These are phyloP conservation scores for Xenopus laevis DNA, from an alignment of 2,113 vertebrate species.

Conservation along the genomic window DNA sequence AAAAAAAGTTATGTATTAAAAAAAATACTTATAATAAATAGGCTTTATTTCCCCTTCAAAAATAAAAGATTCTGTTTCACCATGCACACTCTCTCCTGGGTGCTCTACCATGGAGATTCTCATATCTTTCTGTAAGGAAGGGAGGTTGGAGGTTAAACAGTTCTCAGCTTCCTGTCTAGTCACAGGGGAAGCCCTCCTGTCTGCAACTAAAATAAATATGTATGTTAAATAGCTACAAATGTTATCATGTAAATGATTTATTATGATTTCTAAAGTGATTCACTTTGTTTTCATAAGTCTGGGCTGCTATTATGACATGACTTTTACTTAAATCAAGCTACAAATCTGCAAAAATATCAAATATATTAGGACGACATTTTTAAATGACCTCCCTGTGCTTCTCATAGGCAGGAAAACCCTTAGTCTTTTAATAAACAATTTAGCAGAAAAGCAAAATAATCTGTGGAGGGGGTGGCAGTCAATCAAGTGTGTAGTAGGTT, in stretches of 20 bases:
- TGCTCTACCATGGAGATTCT: neutral
- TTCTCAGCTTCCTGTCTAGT: slow-evolving; percentile 12
- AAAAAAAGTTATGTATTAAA: too few species aligned
- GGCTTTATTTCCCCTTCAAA: neutral
- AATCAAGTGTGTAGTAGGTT: too few species aligned
- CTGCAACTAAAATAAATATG: neutral
- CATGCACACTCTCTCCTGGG: neutral
- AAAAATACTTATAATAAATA: too few species aligned
- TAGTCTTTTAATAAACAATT: too few species aligned
- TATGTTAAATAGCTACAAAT: neutral
- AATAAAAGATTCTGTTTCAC: neutral
- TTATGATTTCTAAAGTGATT: neutral
- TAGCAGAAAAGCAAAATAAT: too few species aligned
- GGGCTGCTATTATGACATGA: neutral
- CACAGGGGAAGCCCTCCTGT: neutral
- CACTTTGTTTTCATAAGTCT: neutral
- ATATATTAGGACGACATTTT: too few species aligned
- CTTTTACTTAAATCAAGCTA: too few species aligned
- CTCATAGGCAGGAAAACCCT: too few species aligned
- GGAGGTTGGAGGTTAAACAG: slow-evolving; percentile 13
- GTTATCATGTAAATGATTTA: neutral
- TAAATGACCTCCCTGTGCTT: too few species aligned
- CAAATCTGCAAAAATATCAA: too few species aligned
- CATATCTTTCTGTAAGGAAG: slow-evolving; percentile 9
- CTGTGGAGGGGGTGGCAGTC: too few species aligned